Percentiles rank a stretch among this genome's conserved stretches.
These are phyloP conservation scores for Xylota sylvarum DNA, from an alignment of 2,888 invertebrate species.

Conservation along the genomic window DNA sequence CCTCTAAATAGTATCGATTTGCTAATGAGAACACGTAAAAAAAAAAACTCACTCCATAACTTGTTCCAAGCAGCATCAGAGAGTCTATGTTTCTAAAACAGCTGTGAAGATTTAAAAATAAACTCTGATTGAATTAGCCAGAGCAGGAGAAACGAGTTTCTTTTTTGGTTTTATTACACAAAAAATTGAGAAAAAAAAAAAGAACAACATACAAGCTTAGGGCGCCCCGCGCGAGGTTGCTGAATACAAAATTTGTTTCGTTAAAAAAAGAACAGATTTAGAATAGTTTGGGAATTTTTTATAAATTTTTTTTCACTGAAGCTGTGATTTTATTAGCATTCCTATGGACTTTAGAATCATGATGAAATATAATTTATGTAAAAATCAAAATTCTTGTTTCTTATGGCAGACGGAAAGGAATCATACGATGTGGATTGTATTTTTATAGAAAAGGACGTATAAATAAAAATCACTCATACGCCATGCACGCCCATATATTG, in stretches of 20 bases:
- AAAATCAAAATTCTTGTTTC: conserved; percentile 18
- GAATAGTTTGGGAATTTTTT: conserved; percentile 22
- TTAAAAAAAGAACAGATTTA: conserved; percentile 12
- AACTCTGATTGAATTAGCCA: conserved; percentile 58
- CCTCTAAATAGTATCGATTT: conserved; percentile 51
- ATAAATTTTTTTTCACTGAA: too few relatives aligned
- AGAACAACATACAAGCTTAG: conserved; percentile 4
- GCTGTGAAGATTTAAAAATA: conserved; percentile 61
- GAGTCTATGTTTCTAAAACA: conserved; percentile 37
- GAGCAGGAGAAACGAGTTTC: conserved; percentile 36
- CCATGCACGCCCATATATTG: conserved; percentile 36
- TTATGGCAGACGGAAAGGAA: conserved; percentile 2
- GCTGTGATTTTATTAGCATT: conserved; percentile 29
- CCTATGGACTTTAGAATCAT: conserved; percentile 31
- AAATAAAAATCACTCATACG: conserved; percentile 46
- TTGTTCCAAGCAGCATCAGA: conserved; percentile 14
- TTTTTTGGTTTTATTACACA: conserved; percentile 16
- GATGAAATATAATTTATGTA: conserved; percentile 29
- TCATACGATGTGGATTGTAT: conserved; percentile 22
- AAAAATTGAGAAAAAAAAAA: neutral
- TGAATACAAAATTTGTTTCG: conserved; percentile 34
- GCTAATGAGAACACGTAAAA: conserved; percentile 34
- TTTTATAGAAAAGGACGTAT: neutral
- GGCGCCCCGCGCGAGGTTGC: conserved; percentile 1
- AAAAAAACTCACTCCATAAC: conserved; percentile 47